Conservation (phyloP, 2,888 invertebrate species). For the Celastrina argiolus region DNA sequence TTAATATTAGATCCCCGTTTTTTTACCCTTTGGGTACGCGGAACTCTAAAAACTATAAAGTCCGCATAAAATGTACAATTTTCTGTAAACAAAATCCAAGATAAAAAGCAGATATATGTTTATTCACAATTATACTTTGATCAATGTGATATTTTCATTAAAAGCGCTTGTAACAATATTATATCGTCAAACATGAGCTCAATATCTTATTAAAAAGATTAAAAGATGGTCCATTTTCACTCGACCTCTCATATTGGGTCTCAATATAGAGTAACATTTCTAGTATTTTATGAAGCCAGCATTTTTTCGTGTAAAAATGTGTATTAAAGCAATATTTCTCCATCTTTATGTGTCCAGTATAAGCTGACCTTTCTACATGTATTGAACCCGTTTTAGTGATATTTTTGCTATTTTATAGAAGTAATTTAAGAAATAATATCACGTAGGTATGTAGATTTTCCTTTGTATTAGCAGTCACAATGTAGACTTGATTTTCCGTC, state of each 20-base stretch:
- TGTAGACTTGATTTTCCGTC: too few species aligned
- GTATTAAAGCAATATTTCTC: conserved; percentile 9
- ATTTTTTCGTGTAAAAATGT: conserved; percentile 1
- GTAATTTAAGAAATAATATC: background rate
- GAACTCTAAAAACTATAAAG: too few species aligned
- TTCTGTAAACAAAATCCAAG: too few species aligned
- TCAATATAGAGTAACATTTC: conserved; percentile 1
- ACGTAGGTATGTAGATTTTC: background rate
- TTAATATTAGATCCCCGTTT: too few species aligned
- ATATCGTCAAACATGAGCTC: background rate
- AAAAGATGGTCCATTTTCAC: background rate
- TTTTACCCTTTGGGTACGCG: too few species aligned
- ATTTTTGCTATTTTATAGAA: background rate
- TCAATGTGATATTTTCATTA: too few species aligned
- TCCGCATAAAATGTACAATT: too few species aligned
- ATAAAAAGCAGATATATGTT: too few species aligned
- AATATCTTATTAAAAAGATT: background rate
- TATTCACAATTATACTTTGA: too few species aligned
- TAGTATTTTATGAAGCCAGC: background rate
- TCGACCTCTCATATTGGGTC: background rate
- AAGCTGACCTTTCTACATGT: background rate
- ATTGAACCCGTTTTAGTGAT: background rate
- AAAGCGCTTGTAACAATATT: too few species aligned
- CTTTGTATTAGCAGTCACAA: too few species aligned
- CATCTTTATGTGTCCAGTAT: background rate